These are phyloP conservation scores for Halisarca cf. caerulea DNA, from an alignment of 37 sponge, comb jelly and placozoan species.

Conservation along the genomic window DNA sequence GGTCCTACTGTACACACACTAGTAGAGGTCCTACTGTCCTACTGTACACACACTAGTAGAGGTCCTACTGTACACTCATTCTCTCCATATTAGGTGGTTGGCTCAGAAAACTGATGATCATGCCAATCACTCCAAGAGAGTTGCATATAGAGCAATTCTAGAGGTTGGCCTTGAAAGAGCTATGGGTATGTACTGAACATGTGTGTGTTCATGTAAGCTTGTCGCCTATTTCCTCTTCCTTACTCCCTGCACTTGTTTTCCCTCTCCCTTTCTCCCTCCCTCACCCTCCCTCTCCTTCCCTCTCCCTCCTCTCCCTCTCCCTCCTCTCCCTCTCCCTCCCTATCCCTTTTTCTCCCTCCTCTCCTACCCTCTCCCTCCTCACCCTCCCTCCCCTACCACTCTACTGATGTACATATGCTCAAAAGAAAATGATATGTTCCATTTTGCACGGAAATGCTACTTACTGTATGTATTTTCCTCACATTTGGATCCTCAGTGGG, in stretches of 20 bases:
- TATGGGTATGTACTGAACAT: neutral
- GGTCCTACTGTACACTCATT: neutral
- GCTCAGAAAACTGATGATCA: slow-evolving; percentile 43
- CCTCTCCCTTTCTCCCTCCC: neutral
- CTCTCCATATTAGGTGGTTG: slow-evolving; percentile 36
- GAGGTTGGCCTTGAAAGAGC: slow-evolving; percentile 42
- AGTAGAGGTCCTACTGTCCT: neutral
- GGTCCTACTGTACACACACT: neutral
- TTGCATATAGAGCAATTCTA: slow-evolving; percentile 61
- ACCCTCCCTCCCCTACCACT: too few relatives aligned
- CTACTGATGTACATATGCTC: too few relatives aligned
- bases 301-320: too few relatives aligned
- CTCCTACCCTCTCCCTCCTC: too few relatives aligned
- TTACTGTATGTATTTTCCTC: too few relatives aligned
- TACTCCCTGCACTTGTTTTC: neutral
- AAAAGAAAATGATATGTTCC: too few relatives aligned
- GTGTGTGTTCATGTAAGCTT: slow-evolving; percentile 20
- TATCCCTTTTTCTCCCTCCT: too few relatives aligned
- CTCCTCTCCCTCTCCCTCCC: too few relatives aligned
- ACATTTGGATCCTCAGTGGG: too few relatives aligned
- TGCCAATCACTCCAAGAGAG: slow-evolving; percentile 37
- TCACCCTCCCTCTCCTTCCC: too few relatives aligned
- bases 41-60: neutral
- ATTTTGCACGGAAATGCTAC: too few relatives aligned
- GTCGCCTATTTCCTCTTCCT: too few relatives aligned